Evolutionary conservation across 1,140 invertebrate species (phyloP).

Genomic region (Chironomus striatipennis): DNA sequence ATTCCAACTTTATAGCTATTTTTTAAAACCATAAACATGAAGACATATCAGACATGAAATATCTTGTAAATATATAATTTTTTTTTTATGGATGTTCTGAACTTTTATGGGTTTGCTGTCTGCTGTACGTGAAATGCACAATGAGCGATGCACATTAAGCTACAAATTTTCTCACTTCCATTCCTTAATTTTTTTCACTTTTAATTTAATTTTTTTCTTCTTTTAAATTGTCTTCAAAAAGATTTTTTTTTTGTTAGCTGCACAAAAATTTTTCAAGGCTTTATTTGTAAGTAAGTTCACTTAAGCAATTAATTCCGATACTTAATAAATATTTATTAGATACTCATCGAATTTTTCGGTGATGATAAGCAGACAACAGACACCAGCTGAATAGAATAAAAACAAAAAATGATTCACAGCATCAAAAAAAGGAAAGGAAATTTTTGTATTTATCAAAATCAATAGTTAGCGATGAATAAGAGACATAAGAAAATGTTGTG

Average conservation of each 20-base stretch:
- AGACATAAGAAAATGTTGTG: background rate
- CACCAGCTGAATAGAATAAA: constrained; percentile 6
- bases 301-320: background rate
- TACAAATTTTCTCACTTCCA: background rate
- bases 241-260: background rate
- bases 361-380: background rate
- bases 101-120: constrained; percentile 14
- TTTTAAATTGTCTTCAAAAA: background rate
- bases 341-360: background rate
- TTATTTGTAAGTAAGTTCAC: background rate
- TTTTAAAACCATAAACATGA: no score
- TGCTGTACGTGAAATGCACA: background rate
- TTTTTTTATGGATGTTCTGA: background rate
- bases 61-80: background rate
- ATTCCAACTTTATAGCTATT: no score
- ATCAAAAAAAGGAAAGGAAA: no score
- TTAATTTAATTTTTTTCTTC: background rate
- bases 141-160: no score
- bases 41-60: constrained; percentile 7
- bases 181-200: background rate
- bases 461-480: constrained; percentile 15
- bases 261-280: no score
- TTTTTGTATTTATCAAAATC: constrained; percentile 17
- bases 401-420: background rate
- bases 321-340: background rate